Percentiles rank a stretch among this genome's conserved stretches.
phyloP scores from a whole-genome alignment of 2,888 invertebrate species.

The Scaeva pyrastri region DNA sequence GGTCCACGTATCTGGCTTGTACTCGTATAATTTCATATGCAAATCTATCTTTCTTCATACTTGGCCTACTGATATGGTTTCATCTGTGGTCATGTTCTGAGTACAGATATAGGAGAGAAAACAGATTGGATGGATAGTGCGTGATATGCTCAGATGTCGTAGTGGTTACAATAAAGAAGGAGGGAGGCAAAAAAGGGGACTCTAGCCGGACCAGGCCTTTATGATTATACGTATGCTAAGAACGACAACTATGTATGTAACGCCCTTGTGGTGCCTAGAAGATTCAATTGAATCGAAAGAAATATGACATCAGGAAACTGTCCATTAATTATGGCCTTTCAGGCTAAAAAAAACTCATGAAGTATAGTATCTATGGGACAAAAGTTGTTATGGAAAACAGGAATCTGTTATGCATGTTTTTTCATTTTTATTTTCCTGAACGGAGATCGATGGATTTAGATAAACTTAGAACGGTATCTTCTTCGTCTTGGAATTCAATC shows the following conservation, averaged over 20 bases:
- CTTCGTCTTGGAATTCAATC: background rate
- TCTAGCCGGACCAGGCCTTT: background rate
- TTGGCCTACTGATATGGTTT: constrained; percentile 74
- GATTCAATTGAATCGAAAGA: constrained; percentile 38
- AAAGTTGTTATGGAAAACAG: constrained; percentile 17
- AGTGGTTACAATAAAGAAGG: no score
- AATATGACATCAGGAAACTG: constrained; percentile 72
- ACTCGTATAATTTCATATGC: constrained; percentile 57
- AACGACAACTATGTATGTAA: no score
- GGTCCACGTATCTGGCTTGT: constrained; percentile 61
- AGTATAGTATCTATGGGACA: background rate
- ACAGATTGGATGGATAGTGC: constrained; percentile 3
- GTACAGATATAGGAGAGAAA: constrained; percentile 2
- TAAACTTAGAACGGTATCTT: constrained; percentile 8
- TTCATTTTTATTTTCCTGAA: no score
- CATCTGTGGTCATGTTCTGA: constrained; percentile 31
- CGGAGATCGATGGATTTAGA: constrained; percentile 20
- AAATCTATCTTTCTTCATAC: constrained; percentile 50
- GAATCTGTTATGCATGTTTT: constrained; percentile 6
- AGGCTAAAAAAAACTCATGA: constrained; percentile 27
- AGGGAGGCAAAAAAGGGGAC: no score
- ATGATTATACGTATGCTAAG: background rate
- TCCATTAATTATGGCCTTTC: constrained; percentile 45
- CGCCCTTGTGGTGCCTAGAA: constrained; percentile 53
- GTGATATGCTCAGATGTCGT: constrained; percentile 22